Evolutionary conservation across 2,797 vertebrate genomes (phyloP).

Genomic region (Masticophis lateralis): DNA sequence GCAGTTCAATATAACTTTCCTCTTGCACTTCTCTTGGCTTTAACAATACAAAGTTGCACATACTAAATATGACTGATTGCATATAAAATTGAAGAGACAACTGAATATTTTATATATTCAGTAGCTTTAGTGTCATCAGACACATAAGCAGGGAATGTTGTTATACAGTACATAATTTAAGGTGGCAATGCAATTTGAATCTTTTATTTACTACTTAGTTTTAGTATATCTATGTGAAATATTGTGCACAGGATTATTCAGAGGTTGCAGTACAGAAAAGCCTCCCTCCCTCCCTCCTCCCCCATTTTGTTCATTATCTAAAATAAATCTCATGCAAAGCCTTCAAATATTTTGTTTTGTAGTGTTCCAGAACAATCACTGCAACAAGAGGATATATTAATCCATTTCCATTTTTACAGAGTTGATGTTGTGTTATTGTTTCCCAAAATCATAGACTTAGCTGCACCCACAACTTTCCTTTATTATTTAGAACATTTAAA

Average conservation of each 20-base stretch:
- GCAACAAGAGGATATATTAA: not conserved
- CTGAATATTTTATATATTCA: conserved; percentile 13
- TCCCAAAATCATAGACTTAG: not conserved
- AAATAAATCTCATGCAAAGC: not conserved
- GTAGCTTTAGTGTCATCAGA: not conserved
- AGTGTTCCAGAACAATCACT: not conserved
- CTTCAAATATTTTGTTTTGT: not conserved
- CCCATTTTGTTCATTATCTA: not conserved
- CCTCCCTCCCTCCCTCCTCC: no score
- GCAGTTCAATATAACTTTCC: conserved; percentile 17
- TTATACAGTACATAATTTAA: not conserved
- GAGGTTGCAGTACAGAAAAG: not conserved
- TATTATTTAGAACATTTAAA: not conserved
- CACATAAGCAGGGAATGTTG: not conserved
- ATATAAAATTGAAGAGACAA: conserved; percentile 11
- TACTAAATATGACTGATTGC: conserved; percentile 28
- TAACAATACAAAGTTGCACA: conserved; percentile 33
- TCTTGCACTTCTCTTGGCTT: conserved; percentile 34
- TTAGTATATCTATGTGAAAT: not conserved
- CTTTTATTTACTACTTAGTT: conserved; percentile 24
- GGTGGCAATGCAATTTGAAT: not conserved
- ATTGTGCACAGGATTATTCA: not conserved
- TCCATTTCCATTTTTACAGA: not conserved
- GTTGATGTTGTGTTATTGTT: not conserved
- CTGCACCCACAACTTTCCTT: not conserved